Conservation (phyloP, 92 coral and sea anemone genomes). For the Chrysogorgia sp. region DNA sequence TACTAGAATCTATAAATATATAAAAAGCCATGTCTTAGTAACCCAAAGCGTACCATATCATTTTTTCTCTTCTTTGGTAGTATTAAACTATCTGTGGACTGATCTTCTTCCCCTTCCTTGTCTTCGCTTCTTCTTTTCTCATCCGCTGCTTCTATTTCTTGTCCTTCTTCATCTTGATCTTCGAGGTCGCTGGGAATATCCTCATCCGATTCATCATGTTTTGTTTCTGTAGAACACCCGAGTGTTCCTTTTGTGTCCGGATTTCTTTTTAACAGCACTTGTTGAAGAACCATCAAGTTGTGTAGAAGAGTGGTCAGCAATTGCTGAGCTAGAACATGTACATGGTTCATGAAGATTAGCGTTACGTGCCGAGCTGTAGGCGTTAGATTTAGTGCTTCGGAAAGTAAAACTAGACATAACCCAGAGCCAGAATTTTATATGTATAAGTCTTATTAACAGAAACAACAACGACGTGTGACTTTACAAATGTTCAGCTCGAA, state of each 20-base stretch:
- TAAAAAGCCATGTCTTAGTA: too few relatives aligned
- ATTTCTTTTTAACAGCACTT: slow-evolving; percentile 76
- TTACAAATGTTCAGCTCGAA: too few relatives aligned
- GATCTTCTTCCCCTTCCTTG: background rate
- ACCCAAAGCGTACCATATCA: slow-evolving; percentile 71
- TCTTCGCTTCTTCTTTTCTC: slow-evolving; percentile 18
- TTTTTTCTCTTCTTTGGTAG: slow-evolving; percentile 74
- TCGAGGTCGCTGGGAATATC: slow-evolving; percentile 89
- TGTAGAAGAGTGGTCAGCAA: slow-evolving; percentile 66
- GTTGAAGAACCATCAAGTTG: slow-evolving; percentile 75
- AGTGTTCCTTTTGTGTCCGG: slow-evolving; percentile 70
- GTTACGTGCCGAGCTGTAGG: too few relatives aligned
- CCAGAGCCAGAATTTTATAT: too few relatives aligned
- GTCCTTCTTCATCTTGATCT: slow-evolving; percentile 57
- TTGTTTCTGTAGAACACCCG: slow-evolving; percentile 35
- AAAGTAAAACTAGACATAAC: too few relatives aligned
- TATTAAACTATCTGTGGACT: slow-evolving; percentile 36
- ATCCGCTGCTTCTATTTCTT: slow-evolving; percentile 13
- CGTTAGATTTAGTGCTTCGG: too few relatives aligned
- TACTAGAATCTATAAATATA: too few relatives aligned
- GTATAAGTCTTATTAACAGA: too few relatives aligned
- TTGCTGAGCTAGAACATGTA: slow-evolving; percentile 58
- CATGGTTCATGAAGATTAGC: background rate
- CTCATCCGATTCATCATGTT: slow-evolving; percentile 65
- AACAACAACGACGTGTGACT: too few relatives aligned